Percentiles rank a stretch among this genome's conserved stretches.
Evolutionary conservation across 2,888 invertebrate species (phyloP).

Genomic region (Pharmacophagus antenor): DNA sequence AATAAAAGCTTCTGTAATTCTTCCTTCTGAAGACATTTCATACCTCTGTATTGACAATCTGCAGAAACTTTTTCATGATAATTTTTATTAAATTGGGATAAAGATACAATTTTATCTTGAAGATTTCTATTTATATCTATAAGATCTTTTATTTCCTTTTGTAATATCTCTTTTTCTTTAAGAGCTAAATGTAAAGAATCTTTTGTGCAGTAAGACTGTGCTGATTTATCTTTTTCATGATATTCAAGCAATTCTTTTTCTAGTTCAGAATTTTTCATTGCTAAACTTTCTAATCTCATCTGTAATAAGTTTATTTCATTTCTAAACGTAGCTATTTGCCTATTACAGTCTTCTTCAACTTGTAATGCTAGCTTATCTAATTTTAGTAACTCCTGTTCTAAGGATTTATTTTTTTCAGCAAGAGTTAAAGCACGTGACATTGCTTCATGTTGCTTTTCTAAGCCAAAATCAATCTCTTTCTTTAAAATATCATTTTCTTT

Average conservation of each 20-base stretch:
- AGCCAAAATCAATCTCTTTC: conserved; percentile 75
- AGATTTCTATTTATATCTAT: conserved; percentile 72
- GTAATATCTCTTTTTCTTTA: conserved; percentile 68
- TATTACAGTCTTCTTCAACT: conserved; percentile 89
- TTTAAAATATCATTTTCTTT: conserved; percentile 74
- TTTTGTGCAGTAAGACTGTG: conserved; percentile 43
- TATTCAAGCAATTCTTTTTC: conserved; percentile 78
- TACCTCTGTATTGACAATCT: conserved; percentile 41
- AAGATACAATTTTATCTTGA: conserved; percentile 63
- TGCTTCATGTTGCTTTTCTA: conserved; percentile 88
- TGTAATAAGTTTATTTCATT: conserved; percentile 82
- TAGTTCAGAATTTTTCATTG: conserved; percentile 70
- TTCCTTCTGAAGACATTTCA: conserved; percentile 58
- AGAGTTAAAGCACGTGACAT: conserved; percentile 87
- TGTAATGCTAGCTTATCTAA: conserved; percentile 87
- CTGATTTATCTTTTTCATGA: conserved; percentile 41
- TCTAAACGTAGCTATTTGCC: conserved; percentile 82
- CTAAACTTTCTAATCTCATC: conserved; percentile 74
- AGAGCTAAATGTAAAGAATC: conserved; percentile 49
- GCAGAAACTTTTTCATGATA: conserved; percentile 39
- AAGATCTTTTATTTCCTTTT: conserved; percentile 70
- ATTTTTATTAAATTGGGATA: conserved; percentile 50
- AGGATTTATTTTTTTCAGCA: conserved; percentile 85
- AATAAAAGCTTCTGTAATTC: conserved; percentile 63
- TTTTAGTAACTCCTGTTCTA: conserved; percentile 86